phyloP scores from a whole-genome alignment of 2,113 vertebrate species.

The Sula dactylatra region DNA sequence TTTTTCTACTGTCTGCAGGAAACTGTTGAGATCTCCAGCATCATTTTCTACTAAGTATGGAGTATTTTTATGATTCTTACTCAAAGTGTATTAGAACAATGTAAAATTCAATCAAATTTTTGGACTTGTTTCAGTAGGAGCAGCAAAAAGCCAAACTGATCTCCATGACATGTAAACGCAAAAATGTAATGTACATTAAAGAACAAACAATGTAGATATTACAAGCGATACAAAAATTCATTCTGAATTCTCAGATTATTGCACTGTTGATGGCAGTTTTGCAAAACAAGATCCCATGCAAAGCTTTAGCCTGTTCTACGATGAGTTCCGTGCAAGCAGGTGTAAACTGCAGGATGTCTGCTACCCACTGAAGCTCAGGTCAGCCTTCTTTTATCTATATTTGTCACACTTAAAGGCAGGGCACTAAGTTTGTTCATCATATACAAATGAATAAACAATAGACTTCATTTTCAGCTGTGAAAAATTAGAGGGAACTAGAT shows the following conservation, averaged over 20 bases:
- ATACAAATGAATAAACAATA: background rate
- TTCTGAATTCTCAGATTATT: background rate
- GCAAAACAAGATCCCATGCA: background rate
- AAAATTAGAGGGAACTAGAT: background rate
- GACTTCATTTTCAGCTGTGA: background rate
- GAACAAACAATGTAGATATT: background rate
- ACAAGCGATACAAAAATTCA: background rate
- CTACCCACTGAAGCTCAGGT: background rate
- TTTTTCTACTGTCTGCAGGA: background rate
- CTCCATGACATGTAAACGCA: background rate
- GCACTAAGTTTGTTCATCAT: background rate
- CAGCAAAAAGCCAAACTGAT: background rate
- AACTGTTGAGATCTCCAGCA: background rate
- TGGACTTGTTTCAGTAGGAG: background rate
- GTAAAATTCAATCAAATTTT: background rate
- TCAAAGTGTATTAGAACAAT: background rate
- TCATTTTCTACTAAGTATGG: background rate
- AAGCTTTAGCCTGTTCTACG: fast-evolving
- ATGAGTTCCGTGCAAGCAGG: background rate
- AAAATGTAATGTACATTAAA: background rate
- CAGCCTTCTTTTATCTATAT: background rate
- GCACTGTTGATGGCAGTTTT: background rate
- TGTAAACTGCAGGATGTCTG: background rate
- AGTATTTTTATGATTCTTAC: background rate
- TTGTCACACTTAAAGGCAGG: background rate